Base-by-base conservation (phyloP, 2,113 vertebrate species). In the Dryoscopus gambensis region DNA sequence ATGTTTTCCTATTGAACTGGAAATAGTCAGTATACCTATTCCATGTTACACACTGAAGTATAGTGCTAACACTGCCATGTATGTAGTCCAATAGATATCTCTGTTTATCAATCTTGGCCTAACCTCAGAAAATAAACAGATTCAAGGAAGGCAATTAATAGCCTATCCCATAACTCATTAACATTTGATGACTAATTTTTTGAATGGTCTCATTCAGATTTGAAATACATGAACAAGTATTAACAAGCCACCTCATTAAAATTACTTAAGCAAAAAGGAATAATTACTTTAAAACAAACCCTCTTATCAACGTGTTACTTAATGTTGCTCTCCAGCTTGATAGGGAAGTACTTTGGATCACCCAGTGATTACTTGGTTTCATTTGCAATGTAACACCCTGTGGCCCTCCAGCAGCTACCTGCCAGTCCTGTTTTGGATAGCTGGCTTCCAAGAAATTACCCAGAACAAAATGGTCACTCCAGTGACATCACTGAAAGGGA, bases 141-240 rank as follows among this genome's bases (percentile, higher is more conserved):
- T 88, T 81, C 35, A 78, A 84, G 56, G 73, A 64, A 64, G 64
- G 56, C 77, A 91, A 50, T 96, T 89, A 95, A 88, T 77, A 96
- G 67, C 55, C 55, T 87, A 60, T 69, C 67, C 82, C 56, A 19
- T 76, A 76, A 65, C 67, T 95, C 75, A 77, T 94, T 95, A 92
- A 74, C 60, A 44, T 81, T 55, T 63, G 87, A 76, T 91, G 82
- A 91, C 68, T 97, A 74, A 88, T 83, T 86, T 73, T 93, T 90
- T 37, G 39, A 87, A 90, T n/a, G 55, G 27, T 57, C 59, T 90
- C 33, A 62, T 86, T 90, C 46, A 63, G 55, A 49, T 77, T 60
- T 60, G 53, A 87, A 92, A 53, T 62, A 65, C 46, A 3, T 23
- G 84, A 91, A 44, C 81, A 68, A 94, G 70, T 37, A 47, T 89